Base-by-base conservation (phyloP, 2,888 invertebrate genomes). In the Lacanobia oleracea region DNA sequence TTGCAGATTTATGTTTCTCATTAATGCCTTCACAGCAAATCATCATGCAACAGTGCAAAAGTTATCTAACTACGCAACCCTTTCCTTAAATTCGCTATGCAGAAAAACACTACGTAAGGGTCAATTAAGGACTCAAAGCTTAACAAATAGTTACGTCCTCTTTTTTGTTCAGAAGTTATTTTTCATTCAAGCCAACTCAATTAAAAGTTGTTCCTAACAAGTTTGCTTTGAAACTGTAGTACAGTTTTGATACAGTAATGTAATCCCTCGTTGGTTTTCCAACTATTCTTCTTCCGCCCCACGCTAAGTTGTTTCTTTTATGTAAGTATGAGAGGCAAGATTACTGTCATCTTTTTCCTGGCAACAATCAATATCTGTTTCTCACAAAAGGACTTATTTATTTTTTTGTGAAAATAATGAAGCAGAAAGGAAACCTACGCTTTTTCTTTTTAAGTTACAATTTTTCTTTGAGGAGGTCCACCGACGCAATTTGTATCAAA, bases 181-280 rank as follows among this genome's bases (percentile, higher is more conserved):
- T 79, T 57, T 65, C 51, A 61, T 51, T 21, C 12, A 16, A 45
- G 12, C 8, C 60, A 57, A 57, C 50, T 79, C 75, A 79, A 76
- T 76, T 54, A 79, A 40, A 75, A 75, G 16, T 68, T 75, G 10
- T 48, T 21, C 53, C 1, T 23, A 14, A 56, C 48, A 54, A 56
- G 40, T 56, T 66, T 81, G 18, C 76, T 75, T 80, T 75, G 64
- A 62, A 51, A 48, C 27, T 21, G 18, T 51, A 21, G 21, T 48
- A 61, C 54, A 57, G 23, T 67, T 75, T 68, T 70, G 21, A 60
- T 60, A 70, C 16, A 81, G 70, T 67, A 81, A 67, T 56, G 70
- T 67, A 81, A 67, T 56, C 45, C 48, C 16, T 64, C 60, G 40
- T 64, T 64, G 23, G 37, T 23, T 80, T 53, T 27, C 9, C 21